phyloP scores from a whole-genome alignment of 1,140 invertebrate genomes.

The Orchesella cincta region DNA sequence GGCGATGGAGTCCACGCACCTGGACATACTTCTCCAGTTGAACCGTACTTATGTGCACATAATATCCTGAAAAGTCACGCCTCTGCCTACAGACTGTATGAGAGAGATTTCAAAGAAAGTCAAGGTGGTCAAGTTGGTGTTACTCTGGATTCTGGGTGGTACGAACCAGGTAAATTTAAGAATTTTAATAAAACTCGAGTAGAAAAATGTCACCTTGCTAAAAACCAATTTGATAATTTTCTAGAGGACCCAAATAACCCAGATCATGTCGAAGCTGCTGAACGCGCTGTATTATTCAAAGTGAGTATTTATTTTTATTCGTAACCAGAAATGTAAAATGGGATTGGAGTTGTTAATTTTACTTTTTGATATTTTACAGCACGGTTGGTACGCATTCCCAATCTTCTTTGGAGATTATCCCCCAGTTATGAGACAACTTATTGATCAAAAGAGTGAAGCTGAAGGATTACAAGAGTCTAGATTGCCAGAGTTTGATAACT shows the following conservation, averaged over 20 bases:
- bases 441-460: conserved; percentile 39
- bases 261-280: conserved; percentile 61
- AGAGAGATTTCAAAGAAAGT: conserved; percentile 43
- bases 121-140: conserved; percentile 61
- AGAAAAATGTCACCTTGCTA: no score
- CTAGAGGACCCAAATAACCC: conserved; percentile 38
- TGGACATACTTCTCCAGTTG: conserved; percentile 4
- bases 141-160: conserved; percentile 65
- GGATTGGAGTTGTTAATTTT: background rate
- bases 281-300: conserved; percentile 58
- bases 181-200: no score
- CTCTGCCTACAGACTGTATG: conserved; percentile 48
- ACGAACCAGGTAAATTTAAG: conserved; percentile 60
- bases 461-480: conserved; percentile 40
- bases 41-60: conserved; percentile 11
- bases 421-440: conserved; percentile 50
- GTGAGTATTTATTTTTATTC: no score
- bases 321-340: no score
- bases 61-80: conserved; percentile 44
- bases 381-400: conserved; percentile 43
- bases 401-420: conserved; percentile 53
- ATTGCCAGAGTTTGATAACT: conserved; percentile 37
- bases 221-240: no score
- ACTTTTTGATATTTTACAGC: conserved; percentile 30
- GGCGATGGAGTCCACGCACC: conserved; percentile 39